Evolutionary conservation across 2,888 invertebrate genomes (phyloP), one percentile per base, ranked within the genome.

Genomic region (Lacanobia wlatinum): DNA sequence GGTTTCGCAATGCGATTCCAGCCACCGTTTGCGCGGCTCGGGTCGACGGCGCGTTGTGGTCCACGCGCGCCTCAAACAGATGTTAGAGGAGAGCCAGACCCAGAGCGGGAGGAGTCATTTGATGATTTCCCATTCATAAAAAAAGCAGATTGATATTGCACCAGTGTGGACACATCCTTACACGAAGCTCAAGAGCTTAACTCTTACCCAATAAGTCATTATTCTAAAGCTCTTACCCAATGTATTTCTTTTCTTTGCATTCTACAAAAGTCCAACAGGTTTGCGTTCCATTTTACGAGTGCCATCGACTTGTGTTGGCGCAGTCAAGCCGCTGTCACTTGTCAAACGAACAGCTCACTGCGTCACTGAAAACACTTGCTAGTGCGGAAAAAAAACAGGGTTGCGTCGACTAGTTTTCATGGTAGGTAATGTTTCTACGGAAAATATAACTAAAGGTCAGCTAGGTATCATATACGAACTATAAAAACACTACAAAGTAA

Each of bases 201-300:
- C 21, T 58, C n/a, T 46, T 52, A 21, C 14, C 6, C 38, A 50
- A 56, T 43, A 65, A 0, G 12, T 48, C 12, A 40, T 55, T 55
- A 14, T 48, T 55, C 0, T 21, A 21, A 55, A 60, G 1, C n/a
- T 8, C 21, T 16, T 34, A 16, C 6, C n/a, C 1, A 21, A 18
- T n/a, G 9, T 70, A 43, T 79, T 46, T 53, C 1, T 64, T 74
- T 21, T 56, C 10, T 9, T 10, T 70, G 50, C 34, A 55, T 56
- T 79, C 21, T 34, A 16, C 14, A 23, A 63, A 62, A 63, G 34
- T 55, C 65, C 63, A 68, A 84, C 68, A 66, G 55, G 70, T 82
- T 56, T 56, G 53, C 66, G 59, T 70, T 77, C 56, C 7, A 62
- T 68, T 77, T 82, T 60, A 82, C 46, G 43, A 71, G 60, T 21